phyloP scores from a whole-genome alignment of 2,888 invertebrate genomes.

The Steromphala cineraria region DNA sequence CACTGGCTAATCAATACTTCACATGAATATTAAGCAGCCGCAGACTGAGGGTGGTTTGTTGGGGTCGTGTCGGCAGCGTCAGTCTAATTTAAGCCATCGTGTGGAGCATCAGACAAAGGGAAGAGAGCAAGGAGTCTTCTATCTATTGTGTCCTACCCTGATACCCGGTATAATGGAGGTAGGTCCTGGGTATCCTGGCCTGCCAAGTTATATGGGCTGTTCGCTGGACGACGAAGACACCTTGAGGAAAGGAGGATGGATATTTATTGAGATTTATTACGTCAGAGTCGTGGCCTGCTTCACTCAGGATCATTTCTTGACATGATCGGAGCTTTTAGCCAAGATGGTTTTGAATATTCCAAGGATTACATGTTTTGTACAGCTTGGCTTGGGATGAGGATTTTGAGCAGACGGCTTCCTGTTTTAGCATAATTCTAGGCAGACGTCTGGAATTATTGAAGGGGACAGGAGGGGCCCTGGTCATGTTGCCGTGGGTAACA shows the following conservation, averaged over 20 bases:
- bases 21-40: slow-evolving; percentile 7
- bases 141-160: background rate
- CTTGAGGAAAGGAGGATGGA: background rate
- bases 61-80: background rate
- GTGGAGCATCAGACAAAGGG: background rate
- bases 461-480: background rate
- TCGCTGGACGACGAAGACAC: background rate
- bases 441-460: background rate
- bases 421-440: background rate
- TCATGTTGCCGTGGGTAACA: background rate
- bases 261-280: background rate
- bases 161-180: slow-evolving; percentile 1
- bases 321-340: background rate
- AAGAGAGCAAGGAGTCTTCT: background rate
- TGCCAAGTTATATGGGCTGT: background rate
- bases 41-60: background rate
- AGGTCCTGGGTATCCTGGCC: background rate
- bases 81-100: slow-evolving; percentile 10
- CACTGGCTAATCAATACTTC: background rate
- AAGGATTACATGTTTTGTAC: background rate
- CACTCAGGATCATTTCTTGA: background rate
- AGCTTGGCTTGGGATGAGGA: background rate
- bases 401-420: background rate
- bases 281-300: background rate
- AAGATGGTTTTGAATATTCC: background rate